Evolutionary conservation across 1,140 invertebrate genomes (phyloP).

Genomic region (Ceratina calcarata): DNA sequence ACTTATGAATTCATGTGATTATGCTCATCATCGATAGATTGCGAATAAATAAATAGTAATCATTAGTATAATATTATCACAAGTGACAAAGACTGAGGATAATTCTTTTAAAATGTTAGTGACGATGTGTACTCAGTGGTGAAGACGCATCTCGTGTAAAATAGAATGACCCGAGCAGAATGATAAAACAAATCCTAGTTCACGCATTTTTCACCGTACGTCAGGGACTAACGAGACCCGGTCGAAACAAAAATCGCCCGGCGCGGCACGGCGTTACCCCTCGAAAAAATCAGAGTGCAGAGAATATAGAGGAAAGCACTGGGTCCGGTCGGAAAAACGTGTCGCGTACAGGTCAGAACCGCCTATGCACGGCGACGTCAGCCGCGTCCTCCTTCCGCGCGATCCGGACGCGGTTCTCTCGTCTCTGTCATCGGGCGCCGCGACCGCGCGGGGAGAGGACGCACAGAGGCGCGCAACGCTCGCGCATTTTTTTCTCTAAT

Average conservation of each 20-base stretch:
- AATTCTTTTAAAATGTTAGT: too few species aligned
- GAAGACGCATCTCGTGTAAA: not conserved
- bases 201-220: not conserved
- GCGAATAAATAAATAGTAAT: too few species aligned
- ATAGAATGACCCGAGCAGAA: not conserved
- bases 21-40: too few species aligned
- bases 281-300: conserved; percentile 14
- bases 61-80: too few species aligned
- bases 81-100: too few species aligned
- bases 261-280: not conserved
- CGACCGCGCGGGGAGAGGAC: not conserved
- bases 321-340: conserved; percentile 58
- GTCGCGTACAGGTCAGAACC: conserved; percentile 56
- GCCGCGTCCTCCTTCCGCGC: conserved; percentile 36
- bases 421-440: conserved; percentile 28
- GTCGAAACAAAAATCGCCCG: conserved; percentile 51
- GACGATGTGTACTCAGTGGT: too few species aligned
- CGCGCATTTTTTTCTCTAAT: conserved; percentile 74
- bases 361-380: conserved; percentile 57
- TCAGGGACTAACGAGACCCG: not conserved
- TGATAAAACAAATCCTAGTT: not conserved
- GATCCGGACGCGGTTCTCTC: not conserved
- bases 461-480: conserved; percentile 37
- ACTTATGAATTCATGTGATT: too few species aligned
- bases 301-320: conserved; percentile 45